A percentile compares a stretch with the other conserved stretches of the same genome.
These are phyloP conservation scores for Onychomys torridus DNA, from an alignment of 2,797 vertebrate species.

Conservation along the genomic window DNA sequence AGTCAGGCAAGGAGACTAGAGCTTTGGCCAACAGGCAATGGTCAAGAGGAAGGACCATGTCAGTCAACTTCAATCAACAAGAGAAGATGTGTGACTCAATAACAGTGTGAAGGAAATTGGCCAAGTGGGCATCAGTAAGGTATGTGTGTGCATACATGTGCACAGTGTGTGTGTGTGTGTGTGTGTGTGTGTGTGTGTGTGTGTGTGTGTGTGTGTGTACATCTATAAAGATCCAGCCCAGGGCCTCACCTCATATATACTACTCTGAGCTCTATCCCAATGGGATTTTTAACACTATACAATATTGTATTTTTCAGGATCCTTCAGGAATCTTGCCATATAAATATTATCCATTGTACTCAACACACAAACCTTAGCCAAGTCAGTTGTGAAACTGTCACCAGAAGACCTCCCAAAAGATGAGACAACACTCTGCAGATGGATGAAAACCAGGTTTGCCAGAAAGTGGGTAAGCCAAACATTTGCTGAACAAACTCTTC, in stretches of 20 bases:
- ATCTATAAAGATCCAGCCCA: background rate
- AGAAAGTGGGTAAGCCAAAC: background rate
- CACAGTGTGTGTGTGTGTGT: background rate
- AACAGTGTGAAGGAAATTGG: background rate
- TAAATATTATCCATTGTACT: background rate
- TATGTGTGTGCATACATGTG: background rate
- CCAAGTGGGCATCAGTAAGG: background rate
- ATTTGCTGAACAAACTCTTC: background rate
- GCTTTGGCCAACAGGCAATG: background rate
- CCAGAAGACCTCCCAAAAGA: background rate
- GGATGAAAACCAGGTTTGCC: background rate
- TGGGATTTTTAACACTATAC: background rate
- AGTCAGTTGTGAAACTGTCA: background rate
- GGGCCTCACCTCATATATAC: background rate
- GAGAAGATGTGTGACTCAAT: background rate
- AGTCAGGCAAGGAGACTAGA: background rate
- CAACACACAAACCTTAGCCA: background rate
- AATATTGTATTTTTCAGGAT: background rate
- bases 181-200: background rate
- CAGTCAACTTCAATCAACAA: background rate
- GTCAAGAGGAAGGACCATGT: background rate
- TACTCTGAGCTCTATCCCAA: background rate
- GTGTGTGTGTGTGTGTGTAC: background rate
- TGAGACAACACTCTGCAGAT: background rate
- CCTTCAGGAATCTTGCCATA: background rate